These are phyloP conservation scores for Eucidaris tribuloides DNA, from an alignment of 35 echinoderm and acorn worm genomes.

Conservation along the genomic window DNA sequence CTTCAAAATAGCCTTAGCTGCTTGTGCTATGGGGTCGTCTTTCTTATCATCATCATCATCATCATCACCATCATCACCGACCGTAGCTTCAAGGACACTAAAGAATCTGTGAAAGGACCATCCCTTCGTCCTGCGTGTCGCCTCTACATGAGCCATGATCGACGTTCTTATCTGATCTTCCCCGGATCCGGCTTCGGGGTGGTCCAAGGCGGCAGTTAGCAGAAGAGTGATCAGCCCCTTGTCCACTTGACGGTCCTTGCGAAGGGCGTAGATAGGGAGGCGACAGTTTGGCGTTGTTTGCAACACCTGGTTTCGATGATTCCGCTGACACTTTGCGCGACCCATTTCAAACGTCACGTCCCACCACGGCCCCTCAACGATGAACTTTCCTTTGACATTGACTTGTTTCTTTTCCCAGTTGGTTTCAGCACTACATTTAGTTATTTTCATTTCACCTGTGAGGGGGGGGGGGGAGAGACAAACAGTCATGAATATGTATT, in stretches of 20 bases:
- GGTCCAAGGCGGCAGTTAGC: not conserved
- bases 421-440: not conserved
- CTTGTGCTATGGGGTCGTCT: not conserved
- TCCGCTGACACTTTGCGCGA: not conserved
- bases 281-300: not conserved
- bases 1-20: not conserved
- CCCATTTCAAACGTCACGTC: not conserved
- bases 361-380: slow-evolving; percentile 2
- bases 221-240: not conserved
- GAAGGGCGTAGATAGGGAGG: not conserved
- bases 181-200: not conserved
- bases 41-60: not conserved
- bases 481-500: too few relatives aligned
- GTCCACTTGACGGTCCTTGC: not conserved
- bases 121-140: not conserved
- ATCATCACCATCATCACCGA: not conserved
- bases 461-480: too few relatives aligned
- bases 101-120: not conserved
- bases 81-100: not conserved
- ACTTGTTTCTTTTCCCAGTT: not conserved
- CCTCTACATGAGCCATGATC: not conserved
- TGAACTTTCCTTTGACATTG: not conserved
- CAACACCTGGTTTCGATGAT: not conserved
- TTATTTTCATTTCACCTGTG: not conserved
- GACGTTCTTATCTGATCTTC: not conserved